These are phyloP conservation scores for Mamestra brassicae DNA, from an alignment of 2,888 invertebrate species.

Conservation along the genomic window DNA sequence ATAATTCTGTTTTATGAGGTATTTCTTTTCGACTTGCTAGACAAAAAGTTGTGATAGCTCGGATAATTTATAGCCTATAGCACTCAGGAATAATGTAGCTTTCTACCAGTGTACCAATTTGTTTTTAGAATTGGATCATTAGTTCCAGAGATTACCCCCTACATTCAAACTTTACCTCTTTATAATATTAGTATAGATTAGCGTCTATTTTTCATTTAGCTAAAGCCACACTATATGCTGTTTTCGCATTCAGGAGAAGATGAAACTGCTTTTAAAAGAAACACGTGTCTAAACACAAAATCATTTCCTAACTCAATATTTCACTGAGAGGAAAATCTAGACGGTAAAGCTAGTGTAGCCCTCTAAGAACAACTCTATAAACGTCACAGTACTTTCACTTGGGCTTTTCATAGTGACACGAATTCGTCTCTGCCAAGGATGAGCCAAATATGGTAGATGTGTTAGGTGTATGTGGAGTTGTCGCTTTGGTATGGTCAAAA, in stretches of 20 bases:
- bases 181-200: too few species aligned
- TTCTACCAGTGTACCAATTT: too few species aligned
- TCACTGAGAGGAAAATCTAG: constrained; percentile 23
- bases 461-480: not conserved
- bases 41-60: too few species aligned
- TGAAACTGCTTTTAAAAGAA: not conserved
- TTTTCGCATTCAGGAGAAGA: not conserved
- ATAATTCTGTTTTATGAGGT: too few species aligned
- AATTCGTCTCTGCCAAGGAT: constrained; percentile 16
- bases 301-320: constrained; percentile 20
- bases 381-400: constrained; percentile 50
- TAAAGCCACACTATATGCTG: not conserved
- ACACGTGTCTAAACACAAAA: not conserved
- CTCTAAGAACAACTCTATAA: constrained; percentile 47
- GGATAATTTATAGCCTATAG: too few species aligned
- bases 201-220: too few species aligned
- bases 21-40: too few species aligned
- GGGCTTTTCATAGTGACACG: constrained; percentile 52
- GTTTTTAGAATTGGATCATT: too few species aligned
- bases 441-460: not conserved
- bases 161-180: too few species aligned
- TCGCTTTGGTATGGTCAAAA: not conserved
- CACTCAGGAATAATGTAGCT: too few species aligned
- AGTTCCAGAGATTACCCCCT: too few species aligned
- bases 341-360: constrained; percentile 20